These are phyloP conservation scores for Daubentonia madagascariensis DNA, from an alignment of 2,113 vertebrate species.

Conservation along the genomic window DNA sequence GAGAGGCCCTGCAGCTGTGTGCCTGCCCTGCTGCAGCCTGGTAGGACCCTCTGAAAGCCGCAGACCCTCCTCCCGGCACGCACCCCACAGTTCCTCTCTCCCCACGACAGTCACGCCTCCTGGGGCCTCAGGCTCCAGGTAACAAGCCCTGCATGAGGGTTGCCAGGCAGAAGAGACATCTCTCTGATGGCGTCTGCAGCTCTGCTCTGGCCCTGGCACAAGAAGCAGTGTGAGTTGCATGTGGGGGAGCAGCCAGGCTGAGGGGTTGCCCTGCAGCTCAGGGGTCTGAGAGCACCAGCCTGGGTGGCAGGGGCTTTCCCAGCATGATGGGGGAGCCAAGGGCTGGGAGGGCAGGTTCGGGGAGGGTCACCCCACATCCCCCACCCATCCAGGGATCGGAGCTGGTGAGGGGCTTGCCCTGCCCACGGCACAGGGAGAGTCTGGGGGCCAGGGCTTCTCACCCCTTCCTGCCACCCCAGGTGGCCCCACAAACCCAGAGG, in stretches of 20 bases:
- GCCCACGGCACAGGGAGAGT: background rate
- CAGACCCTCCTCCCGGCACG: background rate
- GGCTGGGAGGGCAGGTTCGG: background rate
- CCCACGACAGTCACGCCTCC: too few species aligned
- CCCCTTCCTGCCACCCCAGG: too few species aligned
- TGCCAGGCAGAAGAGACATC: accelerated
- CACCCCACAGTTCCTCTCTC: background rate
- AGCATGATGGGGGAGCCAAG: background rate
- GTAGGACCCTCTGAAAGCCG: background rate
- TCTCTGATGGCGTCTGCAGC: background rate
- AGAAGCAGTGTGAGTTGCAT: background rate
- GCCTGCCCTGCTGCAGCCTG: background rate
- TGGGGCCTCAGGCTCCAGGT: too few species aligned
- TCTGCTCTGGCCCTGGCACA: accelerated
- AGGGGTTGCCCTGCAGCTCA: accelerated
- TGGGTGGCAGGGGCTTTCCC: background rate
- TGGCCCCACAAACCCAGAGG: background rate
- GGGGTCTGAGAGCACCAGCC: background rate
- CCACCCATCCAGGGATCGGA: background rate
- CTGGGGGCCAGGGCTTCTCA: background rate
- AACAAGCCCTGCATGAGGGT: background rate
- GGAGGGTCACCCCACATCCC: too few species aligned
- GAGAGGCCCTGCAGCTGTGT: background rate
- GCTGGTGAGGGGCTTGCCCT: too few species aligned
- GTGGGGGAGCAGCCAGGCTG: background rate